Conservation (phyloP, 2,797 vertebrate species). For the Tragelaphus oryx region DNA sequence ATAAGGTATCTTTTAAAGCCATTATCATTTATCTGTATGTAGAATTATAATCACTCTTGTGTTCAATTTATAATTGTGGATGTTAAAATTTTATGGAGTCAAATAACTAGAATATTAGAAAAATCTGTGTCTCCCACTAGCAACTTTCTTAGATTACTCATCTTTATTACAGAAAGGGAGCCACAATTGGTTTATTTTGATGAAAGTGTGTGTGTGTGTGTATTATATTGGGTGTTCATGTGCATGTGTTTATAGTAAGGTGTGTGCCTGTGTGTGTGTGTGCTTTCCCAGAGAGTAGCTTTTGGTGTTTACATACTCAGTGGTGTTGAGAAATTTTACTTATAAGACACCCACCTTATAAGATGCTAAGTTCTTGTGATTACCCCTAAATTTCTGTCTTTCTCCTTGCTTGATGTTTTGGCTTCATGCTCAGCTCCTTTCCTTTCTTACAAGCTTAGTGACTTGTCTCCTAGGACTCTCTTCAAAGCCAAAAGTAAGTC, state of each 20-base stretch:
- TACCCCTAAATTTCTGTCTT: neutral
- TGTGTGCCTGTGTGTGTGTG: neutral
- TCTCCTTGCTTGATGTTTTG: neutral
- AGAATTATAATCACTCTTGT: neutral
- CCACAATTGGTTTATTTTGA: neutral
- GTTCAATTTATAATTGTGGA: neutral
- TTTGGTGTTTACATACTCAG: neutral
- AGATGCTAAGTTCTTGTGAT: neutral
- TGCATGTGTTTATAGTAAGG: neutral
- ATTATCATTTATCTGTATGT: neutral
- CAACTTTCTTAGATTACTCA: neutral
- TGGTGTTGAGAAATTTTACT: neutral
- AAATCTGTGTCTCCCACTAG: neutral
- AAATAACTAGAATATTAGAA: neutral
- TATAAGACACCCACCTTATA: neutral
- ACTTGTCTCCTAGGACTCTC: neutral
- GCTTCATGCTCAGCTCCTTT: neutral
- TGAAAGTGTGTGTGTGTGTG: neutral
- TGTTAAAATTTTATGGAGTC: conserved; percentile 12
- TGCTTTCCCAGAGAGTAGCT: neutral
- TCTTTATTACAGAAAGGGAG: neutral
- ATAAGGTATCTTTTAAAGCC: conserved; percentile 35
- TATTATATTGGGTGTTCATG: neutral
- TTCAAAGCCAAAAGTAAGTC: neutral
- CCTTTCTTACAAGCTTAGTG: neutral